Percentiles rank a stretch among this genome's conserved stretches.
Conservation (phyloP, 2,888 invertebrate genomes). For the Teleiodes luculella region DNA sequence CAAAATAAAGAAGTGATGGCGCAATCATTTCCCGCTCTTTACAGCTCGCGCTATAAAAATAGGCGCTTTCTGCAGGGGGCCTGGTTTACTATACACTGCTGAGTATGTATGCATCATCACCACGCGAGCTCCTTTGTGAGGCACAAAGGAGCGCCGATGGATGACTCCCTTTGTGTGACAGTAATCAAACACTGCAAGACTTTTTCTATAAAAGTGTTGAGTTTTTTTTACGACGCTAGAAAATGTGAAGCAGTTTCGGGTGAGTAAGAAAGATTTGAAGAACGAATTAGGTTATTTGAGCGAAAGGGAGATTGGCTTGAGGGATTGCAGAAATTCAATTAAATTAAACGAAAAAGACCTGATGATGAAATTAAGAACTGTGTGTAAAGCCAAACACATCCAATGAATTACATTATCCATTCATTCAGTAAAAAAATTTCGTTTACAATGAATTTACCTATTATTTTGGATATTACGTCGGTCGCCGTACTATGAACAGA, state of each 20-base stretch:
- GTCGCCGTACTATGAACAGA: too few species aligned
- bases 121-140: constrained; percentile 30
- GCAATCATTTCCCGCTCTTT: neutral
- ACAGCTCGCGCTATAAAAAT: neutral
- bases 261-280: neutral
- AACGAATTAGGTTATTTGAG: too few species aligned
- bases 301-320: too few species aligned
- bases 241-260: neutral
- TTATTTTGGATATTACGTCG: too few species aligned
- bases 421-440: neutral
- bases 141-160: constrained; percentile 46
- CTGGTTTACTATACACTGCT: neutral
- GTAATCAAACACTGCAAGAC: constrained; percentile 52
- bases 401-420: too few species aligned
- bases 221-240: neutral
- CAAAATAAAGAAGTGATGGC: neutral
- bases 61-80: neutral
- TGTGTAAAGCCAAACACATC: too few species aligned
- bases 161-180: constrained; percentile 46
- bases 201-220: constrained; percentile 29
- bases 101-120: constrained; percentile 27
- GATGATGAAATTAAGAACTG: too few species aligned
- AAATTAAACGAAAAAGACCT: too few species aligned
- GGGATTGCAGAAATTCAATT: too few species aligned
- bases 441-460: neutral